These are phyloP conservation scores for Eulemur rufifrons DNA, from an alignment of 2,113 vertebrate genomes.

Conservation along the genomic window DNA sequence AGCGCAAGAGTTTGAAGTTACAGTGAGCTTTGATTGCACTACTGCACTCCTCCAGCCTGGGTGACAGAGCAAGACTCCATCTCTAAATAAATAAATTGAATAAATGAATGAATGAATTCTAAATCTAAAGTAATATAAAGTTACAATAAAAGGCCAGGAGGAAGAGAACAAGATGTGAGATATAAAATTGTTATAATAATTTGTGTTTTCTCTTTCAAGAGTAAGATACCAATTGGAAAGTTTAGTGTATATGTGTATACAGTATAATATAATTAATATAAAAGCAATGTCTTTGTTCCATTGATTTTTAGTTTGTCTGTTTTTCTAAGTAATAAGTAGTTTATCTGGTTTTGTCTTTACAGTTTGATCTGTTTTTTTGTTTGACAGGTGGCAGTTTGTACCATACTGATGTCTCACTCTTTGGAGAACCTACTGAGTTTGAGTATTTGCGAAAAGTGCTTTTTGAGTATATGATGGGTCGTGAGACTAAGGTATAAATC, in stretches of 20 bases:
- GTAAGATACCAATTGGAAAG: background rate
- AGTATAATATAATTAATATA: background rate
- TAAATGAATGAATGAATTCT: slow-evolving; percentile 27
- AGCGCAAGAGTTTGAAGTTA: too few species aligned
- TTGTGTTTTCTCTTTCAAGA: background rate
- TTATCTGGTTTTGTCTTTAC: slow-evolving; percentile 37
- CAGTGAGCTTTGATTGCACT: too few species aligned
- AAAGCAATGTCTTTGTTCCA: background rate
- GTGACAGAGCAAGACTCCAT: too few species aligned
- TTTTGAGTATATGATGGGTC: slow-evolving; percentile 99
- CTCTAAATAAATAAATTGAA: too few species aligned
- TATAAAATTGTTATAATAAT: background rate
- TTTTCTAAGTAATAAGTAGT: background rate
- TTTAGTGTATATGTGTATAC: background rate
- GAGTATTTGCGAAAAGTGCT: slow-evolving; percentile 98
- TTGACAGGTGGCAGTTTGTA: slow-evolving; percentile 88
- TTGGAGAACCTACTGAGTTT: slow-evolving; percentile 93
- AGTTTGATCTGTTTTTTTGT: slow-evolving; percentile 66
- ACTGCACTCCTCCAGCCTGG: too few species aligned
- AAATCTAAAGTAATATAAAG: slow-evolving; percentile 86
- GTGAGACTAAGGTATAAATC: slow-evolving; percentile 95
- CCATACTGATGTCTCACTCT: slow-evolving; percentile 84
- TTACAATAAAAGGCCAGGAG: slow-evolving; percentile 85
- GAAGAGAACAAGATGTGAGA: background rate
- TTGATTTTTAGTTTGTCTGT: background rate